These are phyloP conservation scores for Eupithecia vulgata DNA, from an alignment of 2,888 invertebrate species.

Conservation along the genomic window DNA sequence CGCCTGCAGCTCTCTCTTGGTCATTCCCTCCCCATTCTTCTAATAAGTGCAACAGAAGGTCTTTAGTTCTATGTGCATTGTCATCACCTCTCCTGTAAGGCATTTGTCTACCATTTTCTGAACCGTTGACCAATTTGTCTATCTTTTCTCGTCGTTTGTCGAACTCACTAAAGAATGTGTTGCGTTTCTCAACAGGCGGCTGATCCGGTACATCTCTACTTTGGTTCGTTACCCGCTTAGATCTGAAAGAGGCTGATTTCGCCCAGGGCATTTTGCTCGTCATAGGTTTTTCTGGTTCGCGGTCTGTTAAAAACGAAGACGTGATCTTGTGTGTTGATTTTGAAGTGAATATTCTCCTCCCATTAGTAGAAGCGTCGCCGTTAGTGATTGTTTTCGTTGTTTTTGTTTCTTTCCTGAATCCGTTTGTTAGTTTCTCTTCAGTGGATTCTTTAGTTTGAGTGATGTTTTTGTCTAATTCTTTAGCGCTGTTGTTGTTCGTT, in stretches of 20 bases:
- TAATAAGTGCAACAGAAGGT: slow-evolving; percentile 88
- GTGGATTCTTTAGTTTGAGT: slow-evolving; percentile 65
- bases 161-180: slow-evolving; percentile 80
- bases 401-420: slow-evolving; percentile 68
- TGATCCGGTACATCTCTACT: slow-evolving; percentile 89
- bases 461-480: slow-evolving; percentile 74
- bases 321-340: slow-evolving; percentile 74
- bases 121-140: slow-evolving; percentile 74
- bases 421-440: slow-evolving; percentile 71
- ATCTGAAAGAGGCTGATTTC: slow-evolving; percentile 76
- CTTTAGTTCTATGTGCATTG: slow-evolving; percentile 89
- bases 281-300: slow-evolving; percentile 74
- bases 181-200: slow-evolving; percentile 84
- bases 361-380: slow-evolving; percentile 64
- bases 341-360: slow-evolving; percentile 70
- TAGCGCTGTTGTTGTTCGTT: slow-evolving; percentile 74
- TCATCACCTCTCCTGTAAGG: slow-evolving; percentile 81
- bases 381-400: slow-evolving; percentile 68
- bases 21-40: slow-evolving; percentile 90
- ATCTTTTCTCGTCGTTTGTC: slow-evolving; percentile 76
- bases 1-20: slow-evolving; percentile 79
- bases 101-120: slow-evolving; percentile 72
- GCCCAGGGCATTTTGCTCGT: slow-evolving; percentile 83
- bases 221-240: slow-evolving; percentile 87
- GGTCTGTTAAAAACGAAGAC: slow-evolving; percentile 71